These are phyloP conservation scores for Cistogaster globosa DNA, from an alignment of 2,888 invertebrate genomes.

Conservation along the genomic window DNA sequence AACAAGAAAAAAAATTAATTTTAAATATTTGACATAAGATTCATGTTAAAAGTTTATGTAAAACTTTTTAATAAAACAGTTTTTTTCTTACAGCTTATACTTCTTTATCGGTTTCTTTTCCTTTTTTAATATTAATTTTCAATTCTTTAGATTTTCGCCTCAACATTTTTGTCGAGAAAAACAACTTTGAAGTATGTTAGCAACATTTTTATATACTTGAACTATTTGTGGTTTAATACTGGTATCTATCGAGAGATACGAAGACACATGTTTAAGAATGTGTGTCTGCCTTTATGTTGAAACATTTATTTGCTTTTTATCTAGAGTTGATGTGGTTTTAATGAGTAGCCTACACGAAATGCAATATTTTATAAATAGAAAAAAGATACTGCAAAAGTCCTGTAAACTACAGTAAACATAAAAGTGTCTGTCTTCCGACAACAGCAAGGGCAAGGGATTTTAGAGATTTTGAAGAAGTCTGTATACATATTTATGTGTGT, in stretches of 20 bases:
- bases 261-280: neutral
- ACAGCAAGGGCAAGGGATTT: too few relatives aligned
- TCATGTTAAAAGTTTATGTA: slow-evolving; percentile 43
- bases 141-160: slow-evolving; percentile 42
- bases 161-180: slow-evolving; percentile 45
- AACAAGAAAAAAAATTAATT: slow-evolving; percentile 37
- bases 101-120: neutral
- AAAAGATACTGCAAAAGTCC: neutral
- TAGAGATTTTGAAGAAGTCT: neutral
- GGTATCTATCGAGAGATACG: neutral
- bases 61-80: slow-evolving; percentile 33
- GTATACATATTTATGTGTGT: too few relatives aligned
- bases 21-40: slow-evolving; percentile 51
- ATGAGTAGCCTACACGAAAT: slow-evolving; percentile 63
- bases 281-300: neutral
- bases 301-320: slow-evolving; percentile 17
- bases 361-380: slow-evolving; percentile 27
- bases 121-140: slow-evolving; percentile 30
- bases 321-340: slow-evolving; percentile 67
- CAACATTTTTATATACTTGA: slow-evolving; percentile 61
- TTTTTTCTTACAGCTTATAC: slow-evolving; percentile 4
- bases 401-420: neutral
- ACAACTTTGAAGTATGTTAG: slow-evolving; percentile 42
- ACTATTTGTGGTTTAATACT: slow-evolving; percentile 62
- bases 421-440: slow-evolving; percentile 4